Conservation (phyloP, 2,888 invertebrate species). For the Druceiella hillmani region DNA sequence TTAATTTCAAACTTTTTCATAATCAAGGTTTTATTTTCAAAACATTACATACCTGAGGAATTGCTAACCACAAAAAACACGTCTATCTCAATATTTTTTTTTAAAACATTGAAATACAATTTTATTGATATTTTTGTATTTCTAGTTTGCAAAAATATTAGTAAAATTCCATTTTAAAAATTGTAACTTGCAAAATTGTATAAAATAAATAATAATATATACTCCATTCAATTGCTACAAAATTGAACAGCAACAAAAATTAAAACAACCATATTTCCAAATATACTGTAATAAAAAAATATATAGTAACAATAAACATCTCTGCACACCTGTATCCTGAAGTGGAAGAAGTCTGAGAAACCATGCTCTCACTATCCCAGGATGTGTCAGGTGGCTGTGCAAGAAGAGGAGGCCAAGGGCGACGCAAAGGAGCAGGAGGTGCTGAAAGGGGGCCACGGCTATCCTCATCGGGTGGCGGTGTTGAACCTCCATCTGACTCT, state of each 20-base stretch:
- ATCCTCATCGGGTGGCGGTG: conserved; percentile 20
- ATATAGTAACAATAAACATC: conserved; percentile 25
- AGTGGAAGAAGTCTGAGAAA: conserved; percentile 80
- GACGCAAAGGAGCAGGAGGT: conserved; percentile 29
- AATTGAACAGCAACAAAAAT: no score
- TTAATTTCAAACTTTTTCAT: neutral
- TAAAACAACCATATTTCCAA: neutral
- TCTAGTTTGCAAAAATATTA: no score
- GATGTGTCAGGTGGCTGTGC: conserved; percentile 58
- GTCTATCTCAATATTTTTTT: no score
- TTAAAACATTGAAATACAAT: no score
- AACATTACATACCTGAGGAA: no score
- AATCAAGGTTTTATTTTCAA: conserved; percentile 4
- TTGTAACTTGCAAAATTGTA: no score
- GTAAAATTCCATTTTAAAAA: no score
- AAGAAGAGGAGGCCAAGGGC: conserved; percentile 28
- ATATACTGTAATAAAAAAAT: conserved; percentile 11
- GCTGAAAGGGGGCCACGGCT: conserved; percentile 27
- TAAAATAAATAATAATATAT: no score
- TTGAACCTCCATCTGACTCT: conserved; percentile 33
- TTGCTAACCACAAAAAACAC: no score
- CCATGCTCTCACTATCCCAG: conserved; percentile 69
- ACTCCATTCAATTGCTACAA: no score
- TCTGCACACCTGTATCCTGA: conserved; percentile 73
- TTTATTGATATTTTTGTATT: no score